phyloP scores from a whole-genome alignment of 1,140 invertebrate species.

The Diploscapter pachys region DNA sequence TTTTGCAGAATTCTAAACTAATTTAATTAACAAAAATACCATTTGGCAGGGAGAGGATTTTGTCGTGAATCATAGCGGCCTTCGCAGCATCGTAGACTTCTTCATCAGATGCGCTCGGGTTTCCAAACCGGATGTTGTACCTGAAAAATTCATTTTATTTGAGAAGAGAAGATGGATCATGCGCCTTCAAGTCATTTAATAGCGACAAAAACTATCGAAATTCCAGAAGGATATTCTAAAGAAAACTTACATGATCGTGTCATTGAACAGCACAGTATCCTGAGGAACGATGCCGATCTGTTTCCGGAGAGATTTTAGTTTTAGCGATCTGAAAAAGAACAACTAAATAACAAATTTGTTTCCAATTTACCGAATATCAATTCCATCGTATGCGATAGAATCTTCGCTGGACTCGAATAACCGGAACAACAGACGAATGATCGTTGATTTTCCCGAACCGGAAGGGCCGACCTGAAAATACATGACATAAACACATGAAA shows the following conservation, averaged over 20 bases:
- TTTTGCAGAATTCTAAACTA: background rate
- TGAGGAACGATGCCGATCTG: conserved; percentile 83
- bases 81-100: conserved; percentile 83
- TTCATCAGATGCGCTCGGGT: conserved; percentile 72
- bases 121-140: conserved; percentile 92
- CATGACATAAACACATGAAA: background rate
- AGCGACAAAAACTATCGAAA: conserved; percentile 50
- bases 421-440: conserved; percentile 84
- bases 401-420: conserved; percentile 89
- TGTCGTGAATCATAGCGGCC: conserved; percentile 87
- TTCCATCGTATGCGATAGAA: conserved; percentile 77
- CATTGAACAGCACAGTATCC: conserved; percentile 94
- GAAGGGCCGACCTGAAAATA: conserved; percentile 74
- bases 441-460: conserved; percentile 89
- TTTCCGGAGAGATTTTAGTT: conserved; percentile 40
- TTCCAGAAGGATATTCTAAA: conserved; percentile 65
- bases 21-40: conserved; percentile 50
- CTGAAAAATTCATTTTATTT: conserved; percentile 45
- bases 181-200: too few relatives aligned
- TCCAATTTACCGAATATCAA: conserved; percentile 66
- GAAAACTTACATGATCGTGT: conserved; percentile 69
- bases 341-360: too few relatives aligned
- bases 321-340: conserved; percentile 9
- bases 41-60: conserved; percentile 83
- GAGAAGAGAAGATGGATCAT: conserved; percentile 74